Evolutionary conservation across 2,797 vertebrate genomes (phyloP).

Genomic region (Cossypha heuglini): DNA sequence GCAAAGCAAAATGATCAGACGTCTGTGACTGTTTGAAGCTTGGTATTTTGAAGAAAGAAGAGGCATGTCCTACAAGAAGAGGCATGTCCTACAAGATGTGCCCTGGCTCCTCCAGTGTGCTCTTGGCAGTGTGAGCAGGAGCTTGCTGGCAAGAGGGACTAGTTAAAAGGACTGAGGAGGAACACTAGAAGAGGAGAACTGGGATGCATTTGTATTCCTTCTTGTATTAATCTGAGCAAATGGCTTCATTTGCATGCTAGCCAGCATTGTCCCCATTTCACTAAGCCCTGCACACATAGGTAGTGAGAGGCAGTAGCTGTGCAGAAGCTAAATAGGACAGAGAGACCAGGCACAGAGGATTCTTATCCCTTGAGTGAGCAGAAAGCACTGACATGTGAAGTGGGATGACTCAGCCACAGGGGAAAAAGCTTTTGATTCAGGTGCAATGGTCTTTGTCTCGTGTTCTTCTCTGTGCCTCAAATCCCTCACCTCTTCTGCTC

Average conservation of each 20-base stretch:
- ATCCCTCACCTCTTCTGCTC: neutral
- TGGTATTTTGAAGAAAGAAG: neutral
- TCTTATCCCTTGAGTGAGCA: neutral
- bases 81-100: neutral
- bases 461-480: neutral
- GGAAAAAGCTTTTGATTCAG: neutral
- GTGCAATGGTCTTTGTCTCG: neutral
- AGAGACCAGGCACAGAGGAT: neutral
- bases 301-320: neutral
- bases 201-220: neutral
- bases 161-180: neutral
- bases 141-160: neutral
- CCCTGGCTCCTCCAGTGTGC: neutral
- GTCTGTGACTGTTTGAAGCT: neutral
- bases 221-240: neutral
- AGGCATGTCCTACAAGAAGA: neutral
- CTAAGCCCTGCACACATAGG: neutral
- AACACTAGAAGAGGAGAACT: neutral
- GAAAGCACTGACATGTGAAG: neutral
- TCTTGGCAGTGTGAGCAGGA: neutral
- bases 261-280: accelerated
- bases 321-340: neutral
- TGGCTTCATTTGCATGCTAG: neutral
- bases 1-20: neutral
- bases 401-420: neutral